Evolutionary conservation across 2,888 invertebrate genomes (phyloP), one percentile per base, ranked within the genome.

Genomic region (Agonopterix heracliana): DNA sequence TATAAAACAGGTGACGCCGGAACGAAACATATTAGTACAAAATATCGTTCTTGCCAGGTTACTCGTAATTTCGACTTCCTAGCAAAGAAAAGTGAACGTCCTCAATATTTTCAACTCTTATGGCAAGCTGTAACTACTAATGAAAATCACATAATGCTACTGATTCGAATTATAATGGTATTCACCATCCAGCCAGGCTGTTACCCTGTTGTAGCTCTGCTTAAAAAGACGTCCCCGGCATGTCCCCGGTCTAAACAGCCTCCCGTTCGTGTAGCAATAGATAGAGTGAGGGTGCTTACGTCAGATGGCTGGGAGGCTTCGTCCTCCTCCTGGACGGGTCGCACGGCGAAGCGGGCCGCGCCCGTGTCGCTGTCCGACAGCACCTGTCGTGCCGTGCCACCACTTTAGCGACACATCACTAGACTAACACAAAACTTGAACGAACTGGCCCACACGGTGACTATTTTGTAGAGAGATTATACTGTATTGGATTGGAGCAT

Each of bases 251-350:
- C 26, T 26, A 26, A 26, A 26, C n/a, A 36, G 38, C 38, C 9
- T 38, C 10, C 10, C 38, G 10, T 9, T 38, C 38, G 38, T 1
- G 4, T 38, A 9, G 38, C 10, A 9, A 3, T n/a, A 38, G 38
- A n/a, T n/a, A 38, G 41, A 41, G 11, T 26, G 26, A 26, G 26
- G 13, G 43, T 45, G 49, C 88, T 88, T 87, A 88, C 88, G 57
- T 87, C 82, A 71, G 87, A 84, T 74, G 79, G 77, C 66, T 80
- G 81, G 49, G 90, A 90, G 61, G 72, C 75, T 50, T 92, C 92
- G 61, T 92, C 91, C 65, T 92, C 92, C 81, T 93, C 92, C 56
- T 92, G 91, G 47, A 92, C 90, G 13, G 92, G 91, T 52, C 92
- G 90, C 57, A 93, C 93, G 68, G 91, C 89, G 78, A 93, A 93